Percentiles rank a stretch among this genome's conserved stretches.
Conservation (phyloP, 37 sponge, comb jelly and placozoan genomes). For the Aplysina aerophoba region DNA sequence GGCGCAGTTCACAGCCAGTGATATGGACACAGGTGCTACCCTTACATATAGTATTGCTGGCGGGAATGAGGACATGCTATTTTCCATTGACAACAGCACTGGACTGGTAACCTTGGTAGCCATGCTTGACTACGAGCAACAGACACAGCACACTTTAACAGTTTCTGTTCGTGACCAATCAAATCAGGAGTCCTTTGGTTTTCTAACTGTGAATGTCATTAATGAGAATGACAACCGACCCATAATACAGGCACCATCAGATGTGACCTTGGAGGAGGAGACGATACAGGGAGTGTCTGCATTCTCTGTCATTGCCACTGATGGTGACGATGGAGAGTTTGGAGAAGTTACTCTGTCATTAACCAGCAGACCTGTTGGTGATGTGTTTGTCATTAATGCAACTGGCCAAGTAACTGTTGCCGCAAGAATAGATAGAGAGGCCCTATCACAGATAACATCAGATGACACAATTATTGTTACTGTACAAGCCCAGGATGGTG, state of each 20-base stretch:
- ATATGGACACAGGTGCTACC: slow-evolving; percentile 43
- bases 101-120: slow-evolving; percentile 59
- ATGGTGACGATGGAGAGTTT: slow-evolving; percentile 40
- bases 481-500: slow-evolving; percentile 34
- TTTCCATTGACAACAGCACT: slow-evolving; percentile 50
- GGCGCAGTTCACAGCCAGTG: slow-evolving; percentile 40
- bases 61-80: slow-evolving; percentile 41
- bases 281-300: slow-evolving; percentile 18
- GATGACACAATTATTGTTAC: not conserved
- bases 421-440: slow-evolving; percentile 64
- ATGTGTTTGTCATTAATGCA: slow-evolving; percentile 40
- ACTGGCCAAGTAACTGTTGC: slow-evolving; percentile 69
- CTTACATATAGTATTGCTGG: not conserved
- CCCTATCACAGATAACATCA: slow-evolving; percentile 25
- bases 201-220: slow-evolving; percentile 57
- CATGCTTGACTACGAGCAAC: slow-evolving; percentile 72
- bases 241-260: slow-evolving; percentile 24
- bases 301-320: slow-evolving; percentile 53
- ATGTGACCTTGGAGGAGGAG: slow-evolving; percentile 54
- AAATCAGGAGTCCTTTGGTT: not conserved
- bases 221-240: slow-evolving; percentile 86
- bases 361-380: not conserved
- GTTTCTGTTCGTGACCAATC: slow-evolving; percentile 62
- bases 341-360: not conserved
- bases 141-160: slow-evolving; percentile 37